Percentiles rank a stretch among this genome's conserved stretches.
phyloP scores from a whole-genome alignment of 2,113 vertebrate genomes.

The Crotalus horridus region DNA sequence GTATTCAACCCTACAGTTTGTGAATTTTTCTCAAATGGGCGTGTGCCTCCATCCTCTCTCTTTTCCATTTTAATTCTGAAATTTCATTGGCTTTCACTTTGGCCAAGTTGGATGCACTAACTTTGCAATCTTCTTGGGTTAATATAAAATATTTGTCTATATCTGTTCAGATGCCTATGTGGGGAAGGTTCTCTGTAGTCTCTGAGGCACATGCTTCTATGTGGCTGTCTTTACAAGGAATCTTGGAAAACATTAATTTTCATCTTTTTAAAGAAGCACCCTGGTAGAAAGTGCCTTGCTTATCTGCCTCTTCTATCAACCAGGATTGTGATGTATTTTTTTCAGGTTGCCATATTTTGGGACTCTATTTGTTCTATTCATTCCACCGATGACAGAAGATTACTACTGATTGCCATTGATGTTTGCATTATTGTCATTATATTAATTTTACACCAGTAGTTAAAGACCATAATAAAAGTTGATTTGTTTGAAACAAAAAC shows the following conservation, averaged over 20 bases:
- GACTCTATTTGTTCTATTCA: background rate
- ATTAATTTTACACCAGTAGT: background rate
- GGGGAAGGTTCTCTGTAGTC: background rate
- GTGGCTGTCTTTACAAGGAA: background rate
- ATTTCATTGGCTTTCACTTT: background rate
- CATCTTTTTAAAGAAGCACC: background rate
- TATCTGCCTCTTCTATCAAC: background rate
- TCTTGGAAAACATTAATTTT: background rate
- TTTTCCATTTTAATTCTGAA: background rate
- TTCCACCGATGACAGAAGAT: background rate
- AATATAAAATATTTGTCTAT: background rate
- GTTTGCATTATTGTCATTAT: background rate
- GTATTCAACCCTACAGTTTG: background rate
- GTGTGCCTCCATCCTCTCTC: background rate
- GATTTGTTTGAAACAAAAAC: background rate
- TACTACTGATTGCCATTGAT: background rate
- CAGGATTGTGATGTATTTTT: background rate
- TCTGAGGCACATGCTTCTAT: background rate
- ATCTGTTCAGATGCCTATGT: background rate
- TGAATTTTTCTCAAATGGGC: background rate
- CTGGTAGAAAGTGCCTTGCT: background rate
- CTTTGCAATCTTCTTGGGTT: background rate
- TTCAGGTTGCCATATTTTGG: background rate
- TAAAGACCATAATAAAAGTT: background rate
- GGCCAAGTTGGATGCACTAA: background rate